Evolutionary conservation across 92 coral and sea anemone genomes (phyloP).

Genomic region (Phenganax marumi): DNA sequence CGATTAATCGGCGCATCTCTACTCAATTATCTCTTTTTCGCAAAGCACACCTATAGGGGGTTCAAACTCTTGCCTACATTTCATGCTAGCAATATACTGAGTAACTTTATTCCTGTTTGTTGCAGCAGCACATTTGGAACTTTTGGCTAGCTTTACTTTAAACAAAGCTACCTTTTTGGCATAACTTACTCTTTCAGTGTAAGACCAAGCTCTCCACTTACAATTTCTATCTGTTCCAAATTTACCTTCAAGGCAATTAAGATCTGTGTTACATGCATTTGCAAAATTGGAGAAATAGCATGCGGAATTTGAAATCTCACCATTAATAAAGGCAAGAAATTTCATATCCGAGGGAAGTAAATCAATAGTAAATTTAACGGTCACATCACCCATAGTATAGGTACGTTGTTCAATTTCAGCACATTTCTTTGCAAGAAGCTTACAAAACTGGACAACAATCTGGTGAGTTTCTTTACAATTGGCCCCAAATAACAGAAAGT

Average conservation of each 20-base stretch:
- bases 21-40: constrained; percentile 51
- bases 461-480: constrained; percentile 61
- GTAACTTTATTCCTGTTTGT: constrained; percentile 36
- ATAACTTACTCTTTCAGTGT: constrained; percentile 20
- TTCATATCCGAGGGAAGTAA: constrained; percentile 69
- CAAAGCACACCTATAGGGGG: constrained; percentile 47
- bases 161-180: constrained; percentile 31
- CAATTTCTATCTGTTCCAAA: constrained; percentile 51
- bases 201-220: constrained; percentile 59
- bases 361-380: constrained; percentile 59
- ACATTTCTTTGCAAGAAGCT: constrained; percentile 2
- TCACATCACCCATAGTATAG: constrained; percentile 49
- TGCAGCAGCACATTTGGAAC: neutral
- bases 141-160: constrained; percentile 22
- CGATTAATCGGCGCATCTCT: no score
- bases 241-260: constrained; percentile 30
- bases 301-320: constrained; percentile 64
- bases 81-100: constrained; percentile 44
- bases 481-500: constrained; percentile 46
- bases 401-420: constrained; percentile 35
- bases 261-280: constrained; percentile 52
- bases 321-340: constrained; percentile 61
- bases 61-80: constrained; percentile 57
- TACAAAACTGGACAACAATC: constrained; percentile 34
- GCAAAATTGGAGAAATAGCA: constrained; percentile 69